These are phyloP conservation scores for Sminthurinus aureus DNA, from an alignment of 2,888 invertebrate species.

Conservation along the genomic window DNA sequence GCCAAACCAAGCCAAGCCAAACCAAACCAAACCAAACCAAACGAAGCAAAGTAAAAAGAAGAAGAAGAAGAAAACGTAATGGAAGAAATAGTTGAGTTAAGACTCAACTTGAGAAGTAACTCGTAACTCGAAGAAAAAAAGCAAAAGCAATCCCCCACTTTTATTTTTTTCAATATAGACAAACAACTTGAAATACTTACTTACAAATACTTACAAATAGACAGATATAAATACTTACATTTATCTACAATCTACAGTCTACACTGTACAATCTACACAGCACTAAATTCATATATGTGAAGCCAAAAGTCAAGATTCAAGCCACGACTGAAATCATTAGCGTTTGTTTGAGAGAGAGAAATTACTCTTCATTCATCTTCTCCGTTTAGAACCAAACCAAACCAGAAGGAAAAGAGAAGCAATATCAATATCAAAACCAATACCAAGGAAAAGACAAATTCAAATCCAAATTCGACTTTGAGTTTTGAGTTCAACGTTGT, in stretches of 20 bases:
- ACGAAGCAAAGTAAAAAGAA: slow-evolving; percentile 29
- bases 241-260: not conserved
- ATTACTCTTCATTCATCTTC: not conserved
- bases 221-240: too few relatives aligned
- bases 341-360: slow-evolving; percentile 34
- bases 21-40: too few relatives aligned
- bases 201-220: too few relatives aligned
- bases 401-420: too few relatives aligned
- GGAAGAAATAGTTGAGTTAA: not conserved
- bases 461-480: not conserved
- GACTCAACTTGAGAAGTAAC: not conserved
- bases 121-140: slow-evolving; percentile 40
- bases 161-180: not conserved
- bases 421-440: too few relatives aligned
- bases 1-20: slow-evolving; percentile 39
- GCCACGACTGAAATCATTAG: slow-evolving; percentile 57
- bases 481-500: not conserved
- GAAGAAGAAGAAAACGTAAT: slow-evolving; percentile 43
- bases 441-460: too few relatives aligned
- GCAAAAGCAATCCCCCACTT: slow-evolving; percentile 24
- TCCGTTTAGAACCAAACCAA: not conserved
- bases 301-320: not conserved
- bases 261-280: not conserved
- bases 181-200: too few relatives aligned
- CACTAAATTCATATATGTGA: too few relatives aligned